Base-by-base conservation (phyloP, 1,140 invertebrate species). In the Bilobella aurantiaca region DNA sequence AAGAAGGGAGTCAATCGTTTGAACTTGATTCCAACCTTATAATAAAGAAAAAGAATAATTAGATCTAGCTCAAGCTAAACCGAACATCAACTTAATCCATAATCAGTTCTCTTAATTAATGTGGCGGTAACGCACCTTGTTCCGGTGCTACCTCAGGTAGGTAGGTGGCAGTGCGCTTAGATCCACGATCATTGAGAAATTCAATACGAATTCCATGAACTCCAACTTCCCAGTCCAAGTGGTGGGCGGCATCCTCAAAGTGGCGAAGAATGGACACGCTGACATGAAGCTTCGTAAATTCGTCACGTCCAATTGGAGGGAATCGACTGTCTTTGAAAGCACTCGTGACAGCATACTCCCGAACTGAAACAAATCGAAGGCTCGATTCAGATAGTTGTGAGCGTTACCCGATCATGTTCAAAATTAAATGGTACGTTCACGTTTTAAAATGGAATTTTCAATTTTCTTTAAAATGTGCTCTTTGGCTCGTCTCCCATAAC, bases 121-220 rank as follows among this genome's bases (percentile, higher is more conserved):
- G 8, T 42, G 34, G 18, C 18, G 34, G 34, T 18, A 2, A 49
- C 65, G 73, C 80, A 93, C 93, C 95, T 89, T 99, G 96, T 78
- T 99, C 96, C 64, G 86, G 85, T 72, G 96, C 93, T 64, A 99
- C 93, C 81, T 98, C 90, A 59, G 96, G 96, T 76, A 99, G 83
- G 80, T 97, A 99, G 73, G 96, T 99, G 70, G 96, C 96, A 69
- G 92, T 97, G 74, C 93, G 85, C 75, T 93, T 93, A 70, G 87
- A 88, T 66, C 96, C 96, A 74, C 93, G 91, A 75, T 98, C 96
- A 78, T 92, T 96, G 64, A 88, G 79, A 75, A 98, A 99, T 81
- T 99, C 95, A 71, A 99, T 99, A 58, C 96, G 85, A 74, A 99
- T 98, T 29, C 96, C 96, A 80, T 99, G 96, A 42, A 90, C 84